These are phyloP conservation scores for Trididemnum nubilum DNA, from an alignment of 23 tunicate genomes.

Conservation along the genomic window DNA sequence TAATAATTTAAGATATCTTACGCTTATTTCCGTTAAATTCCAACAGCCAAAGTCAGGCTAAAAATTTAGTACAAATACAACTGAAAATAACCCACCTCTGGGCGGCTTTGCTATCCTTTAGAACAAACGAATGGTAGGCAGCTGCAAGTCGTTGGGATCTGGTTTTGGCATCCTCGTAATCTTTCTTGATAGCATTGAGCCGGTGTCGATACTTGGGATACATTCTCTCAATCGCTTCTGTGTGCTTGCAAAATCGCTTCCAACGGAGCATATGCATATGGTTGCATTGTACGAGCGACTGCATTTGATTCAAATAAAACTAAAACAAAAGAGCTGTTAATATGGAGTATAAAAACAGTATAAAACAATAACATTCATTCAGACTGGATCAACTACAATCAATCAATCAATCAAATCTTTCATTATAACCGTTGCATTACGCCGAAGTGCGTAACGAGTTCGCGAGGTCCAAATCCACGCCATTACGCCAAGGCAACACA, in stretches of 20 bases:
- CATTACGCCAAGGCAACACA: too few relatives aligned
- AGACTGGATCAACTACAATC: not conserved
- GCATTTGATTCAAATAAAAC: slow-evolving; percentile 77
- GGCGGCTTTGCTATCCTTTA: slow-evolving; percentile 36
- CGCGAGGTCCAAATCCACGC: too few relatives aligned
- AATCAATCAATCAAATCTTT: too few relatives aligned
- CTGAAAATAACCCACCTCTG: slow-evolving; percentile 20
- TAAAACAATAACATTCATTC: not conserved
- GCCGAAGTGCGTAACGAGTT: too few relatives aligned
- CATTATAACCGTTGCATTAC: too few relatives aligned
- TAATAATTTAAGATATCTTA: too few relatives aligned
- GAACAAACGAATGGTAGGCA: slow-evolving; percentile 51
- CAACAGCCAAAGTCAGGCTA: too few relatives aligned
- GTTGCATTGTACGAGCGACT: slow-evolving; percentile 81
- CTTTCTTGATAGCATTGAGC: slow-evolving; percentile 56
- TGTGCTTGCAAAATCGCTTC: slow-evolving; percentile 84
- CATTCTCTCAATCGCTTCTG: slow-evolving; percentile 75
- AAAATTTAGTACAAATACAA: too few relatives aligned
- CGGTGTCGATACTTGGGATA: slow-evolving; percentile 49
- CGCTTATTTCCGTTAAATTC: too few relatives aligned
- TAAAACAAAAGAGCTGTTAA: slow-evolving; percentile 17
- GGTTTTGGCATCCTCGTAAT: slow-evolving; percentile 62
- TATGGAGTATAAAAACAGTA: not conserved
- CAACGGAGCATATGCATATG: slow-evolving; percentile 87
- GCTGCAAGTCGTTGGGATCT: slow-evolving; percentile 61